Conservation (phyloP, 2,888 invertebrate genomes). For the Sphaerophoria taeniata region DNA sequence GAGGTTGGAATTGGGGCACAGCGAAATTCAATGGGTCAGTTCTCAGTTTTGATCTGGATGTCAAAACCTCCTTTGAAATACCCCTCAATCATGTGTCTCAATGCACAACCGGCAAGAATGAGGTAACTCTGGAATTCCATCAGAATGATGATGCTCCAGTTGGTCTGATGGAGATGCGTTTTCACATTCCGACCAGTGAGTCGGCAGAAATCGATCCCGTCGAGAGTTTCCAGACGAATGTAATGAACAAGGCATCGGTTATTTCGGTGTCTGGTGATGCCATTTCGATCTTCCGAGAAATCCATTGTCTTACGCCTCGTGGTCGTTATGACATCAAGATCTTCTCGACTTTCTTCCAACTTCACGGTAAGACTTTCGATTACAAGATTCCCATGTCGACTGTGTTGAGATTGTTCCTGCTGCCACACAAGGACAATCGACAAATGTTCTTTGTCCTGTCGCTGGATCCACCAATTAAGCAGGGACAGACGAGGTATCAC, state of each 20-base stretch:
- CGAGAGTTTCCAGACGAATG: slow-evolving; percentile 98
- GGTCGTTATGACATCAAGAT: slow-evolving; percentile 96
- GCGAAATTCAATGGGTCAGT: slow-evolving; percentile 96
- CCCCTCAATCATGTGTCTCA: slow-evolving; percentile 98
- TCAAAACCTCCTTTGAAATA: slow-evolving; percentile 96
- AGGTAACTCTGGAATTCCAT: slow-evolving; percentile 98
- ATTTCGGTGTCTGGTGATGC: slow-evolving; percentile 99
- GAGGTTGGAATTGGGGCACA: slow-evolving; percentile 99
- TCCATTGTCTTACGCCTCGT: slow-evolving; percentile 98
- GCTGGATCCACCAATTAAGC: slow-evolving; percentile 99
- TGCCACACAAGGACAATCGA: slow-evolving; percentile 98
- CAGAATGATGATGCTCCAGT: slow-evolving; percentile 99
- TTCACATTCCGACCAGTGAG: slow-evolving; percentile 97
- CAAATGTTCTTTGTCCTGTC: slow-evolving; percentile 99
- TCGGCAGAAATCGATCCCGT: slow-evolving; percentile 95
- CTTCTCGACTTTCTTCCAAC: slow-evolving; percentile 94
- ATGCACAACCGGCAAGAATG: slow-evolving; percentile 97
- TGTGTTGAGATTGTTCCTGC: slow-evolving; percentile 94
- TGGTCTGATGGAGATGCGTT: slow-evolving; percentile 98
- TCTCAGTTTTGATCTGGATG: slow-evolving; percentile 92
- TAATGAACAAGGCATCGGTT: slow-evolving; percentile 98
- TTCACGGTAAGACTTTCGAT: slow-evolving; percentile 99
- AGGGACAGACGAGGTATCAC: slow-evolving; percentile 99
- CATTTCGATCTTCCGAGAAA: slow-evolving; percentile 97
- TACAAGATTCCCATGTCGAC: slow-evolving; percentile 99